Evolutionary conservation across 2,113 vertebrate species (phyloP).

Genomic region (Megaceryle maxima): DNA sequence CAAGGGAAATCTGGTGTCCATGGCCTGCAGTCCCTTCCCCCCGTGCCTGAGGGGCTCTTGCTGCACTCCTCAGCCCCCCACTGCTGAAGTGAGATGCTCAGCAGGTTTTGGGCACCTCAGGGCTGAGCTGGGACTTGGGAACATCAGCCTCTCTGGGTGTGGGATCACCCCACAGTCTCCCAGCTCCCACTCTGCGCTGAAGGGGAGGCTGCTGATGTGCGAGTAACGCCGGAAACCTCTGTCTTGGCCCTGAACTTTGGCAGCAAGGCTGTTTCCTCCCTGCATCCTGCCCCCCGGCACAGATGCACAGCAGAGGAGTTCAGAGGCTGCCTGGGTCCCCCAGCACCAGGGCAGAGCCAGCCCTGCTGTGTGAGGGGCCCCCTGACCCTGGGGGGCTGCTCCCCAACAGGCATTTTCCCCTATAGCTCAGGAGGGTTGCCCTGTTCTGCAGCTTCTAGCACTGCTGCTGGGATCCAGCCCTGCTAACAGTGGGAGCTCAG

Average conservation of each 20-base stretch:
- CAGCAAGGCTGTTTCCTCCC: fast-evolving
- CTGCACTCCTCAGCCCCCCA: fast-evolving
- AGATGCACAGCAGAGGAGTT: fast-evolving
- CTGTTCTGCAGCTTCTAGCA: neutral
- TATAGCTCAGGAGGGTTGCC: fast-evolving
- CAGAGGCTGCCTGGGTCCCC: neutral
- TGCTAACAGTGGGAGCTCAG: fast-evolving
- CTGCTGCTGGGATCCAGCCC: neutral
- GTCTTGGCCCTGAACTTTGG: fast-evolving
- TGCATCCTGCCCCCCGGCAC: fast-evolving
- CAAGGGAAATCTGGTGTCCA: neutral
- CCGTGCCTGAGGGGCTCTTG: fast-evolving
- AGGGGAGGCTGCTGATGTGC: fast-evolving
- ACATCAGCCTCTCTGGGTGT: fast-evolving
- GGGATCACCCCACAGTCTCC: neutral
- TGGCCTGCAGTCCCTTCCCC: neutral
- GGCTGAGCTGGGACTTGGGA: neutral
- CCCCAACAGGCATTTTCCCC: fast-evolving
- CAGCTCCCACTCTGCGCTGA: fast-evolving
- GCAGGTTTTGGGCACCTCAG: fast-evolving
- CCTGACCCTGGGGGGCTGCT: neutral
- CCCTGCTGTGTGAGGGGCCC: neutral
- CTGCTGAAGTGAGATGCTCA: neutral
- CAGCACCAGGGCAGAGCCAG: neutral
- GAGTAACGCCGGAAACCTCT: neutral